Conservation (phyloP, 2,888 invertebrate genomes). For the Mesochorus sp. region DNA sequence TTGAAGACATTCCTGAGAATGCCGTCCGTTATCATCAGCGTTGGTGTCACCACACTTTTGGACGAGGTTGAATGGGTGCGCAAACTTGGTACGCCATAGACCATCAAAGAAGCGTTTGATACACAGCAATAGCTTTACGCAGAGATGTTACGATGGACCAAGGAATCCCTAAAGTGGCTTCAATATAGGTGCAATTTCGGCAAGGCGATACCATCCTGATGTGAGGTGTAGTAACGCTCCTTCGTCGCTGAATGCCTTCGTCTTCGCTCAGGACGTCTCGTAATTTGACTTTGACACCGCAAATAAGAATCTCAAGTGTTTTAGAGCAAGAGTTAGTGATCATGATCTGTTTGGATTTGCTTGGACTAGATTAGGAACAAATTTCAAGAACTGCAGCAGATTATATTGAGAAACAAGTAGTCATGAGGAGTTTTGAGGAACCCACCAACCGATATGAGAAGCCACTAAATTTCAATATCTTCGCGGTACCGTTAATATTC, state of each 20-base stretch:
- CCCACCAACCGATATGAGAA: no score
- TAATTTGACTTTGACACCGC: not conserved
- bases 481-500: no score
- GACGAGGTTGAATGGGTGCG: slow-evolving; percentile 26
- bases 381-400: no score
- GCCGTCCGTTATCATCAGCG: slow-evolving; percentile 52
- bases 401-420: no score
- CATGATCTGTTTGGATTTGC: no score
- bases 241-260: slow-evolving; percentile 2
- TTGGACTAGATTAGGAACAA: no score
- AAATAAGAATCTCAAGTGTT: no score
- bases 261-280: not conserved
- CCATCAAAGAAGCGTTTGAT: slow-evolving; percentile 64
- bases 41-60: slow-evolving; percentile 28
- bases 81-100: slow-evolving; percentile 48
- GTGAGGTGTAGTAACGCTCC: not conserved
- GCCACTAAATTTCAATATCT: no score
- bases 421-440: no score
- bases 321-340: no score
- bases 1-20: slow-evolving; percentile 59
- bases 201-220: slow-evolving; percentile 11
- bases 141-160: slow-evolving; percentile 19
- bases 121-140: slow-evolving; percentile 24
- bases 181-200: slow-evolving; percentile 1
- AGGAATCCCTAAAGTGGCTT: slow-evolving; percentile 19